Conservation (phyloP, 2,888 invertebrate species). For the Idaea aversata region DNA sequence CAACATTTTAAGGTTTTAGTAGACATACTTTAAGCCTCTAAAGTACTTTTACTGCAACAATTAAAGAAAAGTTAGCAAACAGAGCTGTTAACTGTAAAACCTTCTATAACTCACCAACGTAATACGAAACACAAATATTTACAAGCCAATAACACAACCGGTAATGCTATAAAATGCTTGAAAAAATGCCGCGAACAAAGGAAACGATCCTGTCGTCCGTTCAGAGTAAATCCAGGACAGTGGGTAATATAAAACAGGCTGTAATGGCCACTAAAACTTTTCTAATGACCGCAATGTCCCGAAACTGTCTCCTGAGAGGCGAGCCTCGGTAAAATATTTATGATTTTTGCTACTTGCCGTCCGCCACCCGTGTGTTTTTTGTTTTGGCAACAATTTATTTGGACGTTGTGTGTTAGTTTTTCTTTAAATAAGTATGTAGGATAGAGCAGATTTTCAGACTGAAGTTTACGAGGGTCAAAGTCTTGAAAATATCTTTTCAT, state of each 20-base stretch:
- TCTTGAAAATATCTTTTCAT: too few species aligned
- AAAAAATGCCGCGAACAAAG: background rate
- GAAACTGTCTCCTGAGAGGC: slow-evolving; percentile 64
- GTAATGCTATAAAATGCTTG: slow-evolving; percentile 1
- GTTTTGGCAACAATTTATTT: background rate
- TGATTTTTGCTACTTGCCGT: slow-evolving; percentile 33
- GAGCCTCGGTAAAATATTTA: slow-evolving; percentile 64
- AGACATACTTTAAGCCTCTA: background rate
- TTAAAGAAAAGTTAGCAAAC: background rate
- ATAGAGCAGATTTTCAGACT: background rate
- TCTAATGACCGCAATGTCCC: slow-evolving; percentile 66
- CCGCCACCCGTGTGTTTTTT: background rate
- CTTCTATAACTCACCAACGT: background rate
- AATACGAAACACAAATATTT: background rate
- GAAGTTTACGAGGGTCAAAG: too few species aligned
- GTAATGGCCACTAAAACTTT: slow-evolving; percentile 72
- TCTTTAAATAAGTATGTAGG: background rate
- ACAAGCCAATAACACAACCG: slow-evolving; percentile 1
- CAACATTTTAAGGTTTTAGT: background rate
- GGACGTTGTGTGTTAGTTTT: background rate
- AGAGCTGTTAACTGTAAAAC: background rate
- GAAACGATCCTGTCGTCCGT: slow-evolving; percentile 9
- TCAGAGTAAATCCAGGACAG: slow-evolving; percentile 48
- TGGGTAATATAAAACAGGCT: slow-evolving; percentile 61
- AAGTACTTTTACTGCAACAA: background rate